These are phyloP conservation scores for Drosophila ananassae DNA, from an alignment of 1,140 invertebrate genomes.

Conservation along the genomic window DNA sequence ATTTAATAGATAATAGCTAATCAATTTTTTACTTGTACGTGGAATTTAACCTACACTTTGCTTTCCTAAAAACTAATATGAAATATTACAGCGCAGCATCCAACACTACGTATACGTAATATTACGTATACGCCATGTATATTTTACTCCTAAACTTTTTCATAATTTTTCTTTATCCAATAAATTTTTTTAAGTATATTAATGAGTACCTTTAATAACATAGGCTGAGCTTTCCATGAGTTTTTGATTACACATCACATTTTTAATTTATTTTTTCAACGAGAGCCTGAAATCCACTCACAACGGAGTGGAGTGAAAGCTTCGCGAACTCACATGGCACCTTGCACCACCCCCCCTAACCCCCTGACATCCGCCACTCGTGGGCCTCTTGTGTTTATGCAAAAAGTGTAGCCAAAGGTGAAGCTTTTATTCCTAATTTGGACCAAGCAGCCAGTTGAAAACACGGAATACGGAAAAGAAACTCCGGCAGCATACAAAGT, in stretches of 20 bases:
- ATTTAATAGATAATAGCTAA: too few species aligned
- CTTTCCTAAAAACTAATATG: too few species aligned
- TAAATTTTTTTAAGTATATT: not conserved
- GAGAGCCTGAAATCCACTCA: not conserved
- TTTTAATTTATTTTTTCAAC: constrained; percentile 10
- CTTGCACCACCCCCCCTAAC: constrained; percentile 2
- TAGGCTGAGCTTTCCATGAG: constrained; percentile 9
- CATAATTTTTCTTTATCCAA: not conserved
- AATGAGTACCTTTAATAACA: not conserved
- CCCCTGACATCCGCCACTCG: not conserved
- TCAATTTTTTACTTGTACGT: too few species aligned
- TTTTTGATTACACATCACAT: not conserved
- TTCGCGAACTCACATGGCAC: constrained; percentile 11
- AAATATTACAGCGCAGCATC: not conserved
- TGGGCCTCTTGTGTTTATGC: constrained; percentile 57
- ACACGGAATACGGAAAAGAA: constrained; percentile 23
- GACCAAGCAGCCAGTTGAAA: constrained; percentile 40
- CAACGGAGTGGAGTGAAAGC: constrained; percentile 50
- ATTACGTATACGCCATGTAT: not conserved
- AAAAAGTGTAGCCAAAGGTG: constrained; percentile 32
- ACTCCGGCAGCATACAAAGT: constrained; percentile 58
- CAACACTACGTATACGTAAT: not conserved
- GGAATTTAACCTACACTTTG: too few species aligned
- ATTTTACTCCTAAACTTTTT: not conserved
- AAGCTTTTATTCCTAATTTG: constrained; percentile 79